Evolutionary conservation across 1,140 invertebrate genomes (phyloP).

Genomic region (Drosophila biarmipes): DNA sequence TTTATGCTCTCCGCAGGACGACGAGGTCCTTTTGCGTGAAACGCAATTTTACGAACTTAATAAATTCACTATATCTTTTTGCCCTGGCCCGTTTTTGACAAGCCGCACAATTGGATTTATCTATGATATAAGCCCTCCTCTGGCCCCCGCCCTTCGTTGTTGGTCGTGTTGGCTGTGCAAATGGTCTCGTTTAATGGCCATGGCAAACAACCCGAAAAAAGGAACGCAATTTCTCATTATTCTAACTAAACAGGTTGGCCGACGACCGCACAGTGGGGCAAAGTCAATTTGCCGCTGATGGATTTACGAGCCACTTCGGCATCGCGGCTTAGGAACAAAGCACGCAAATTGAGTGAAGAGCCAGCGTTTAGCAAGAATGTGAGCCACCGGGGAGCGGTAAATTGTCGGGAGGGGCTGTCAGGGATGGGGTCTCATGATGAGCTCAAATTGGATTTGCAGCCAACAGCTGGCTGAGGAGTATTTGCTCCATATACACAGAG

Average conservation of each 20-base stretch:
- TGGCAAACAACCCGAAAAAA: conserved; percentile 56
- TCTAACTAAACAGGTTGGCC: conserved; percentile 72
- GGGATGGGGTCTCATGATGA: neutral
- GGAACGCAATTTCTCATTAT: conserved; percentile 73
- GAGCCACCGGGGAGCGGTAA: neutral
- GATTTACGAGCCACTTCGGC: conserved; percentile 41
- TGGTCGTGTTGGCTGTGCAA: conserved; percentile 45
- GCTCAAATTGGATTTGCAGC: conserved; percentile 31
- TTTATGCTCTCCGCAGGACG: conserved; percentile 58
- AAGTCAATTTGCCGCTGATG: conserved; percentile 33
- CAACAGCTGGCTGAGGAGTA: neutral
- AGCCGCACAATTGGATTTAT: conserved; percentile 76
- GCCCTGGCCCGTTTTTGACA: conserved; percentile 64
- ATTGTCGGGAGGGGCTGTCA: neutral
- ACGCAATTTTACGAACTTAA: conserved; percentile 78
- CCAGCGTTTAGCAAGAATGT: conserved; percentile 11
- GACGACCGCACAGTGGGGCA: conserved; percentile 48
- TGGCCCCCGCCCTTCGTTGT: conserved; percentile 3
- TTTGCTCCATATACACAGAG: conserved; percentile 18
- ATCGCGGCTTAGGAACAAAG: conserved; percentile 15
- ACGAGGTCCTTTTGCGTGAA: conserved; percentile 24
- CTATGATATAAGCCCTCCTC: conserved; percentile 51
- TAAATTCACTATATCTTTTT: conserved; percentile 79
- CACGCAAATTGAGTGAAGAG: conserved; percentile 34
- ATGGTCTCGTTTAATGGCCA: conserved; percentile 68